Conservation (phyloP, 1,140 invertebrate genomes). For the Aphelenchoides besseyi region DNA sequence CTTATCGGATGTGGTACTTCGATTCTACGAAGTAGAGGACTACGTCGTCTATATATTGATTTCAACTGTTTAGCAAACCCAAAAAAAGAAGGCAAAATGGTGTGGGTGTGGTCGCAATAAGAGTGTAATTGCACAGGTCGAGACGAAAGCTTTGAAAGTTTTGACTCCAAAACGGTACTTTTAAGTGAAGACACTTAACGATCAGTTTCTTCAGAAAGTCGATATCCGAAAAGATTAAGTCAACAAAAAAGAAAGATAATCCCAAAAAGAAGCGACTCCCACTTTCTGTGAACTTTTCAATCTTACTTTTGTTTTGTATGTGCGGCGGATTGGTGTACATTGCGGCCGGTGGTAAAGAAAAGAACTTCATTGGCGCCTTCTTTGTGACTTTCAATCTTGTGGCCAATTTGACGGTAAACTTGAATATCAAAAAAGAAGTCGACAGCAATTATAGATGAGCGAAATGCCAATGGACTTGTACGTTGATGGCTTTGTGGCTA, state of each 20-base stretch:
- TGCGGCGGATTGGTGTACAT: conserved; percentile 60
- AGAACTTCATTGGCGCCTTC: conserved; percentile 58
- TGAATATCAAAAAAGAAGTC: no score
- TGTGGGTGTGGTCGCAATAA: conserved; percentile 29
- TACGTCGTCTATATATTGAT: conserved; percentile 12
- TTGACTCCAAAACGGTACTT: conserved; percentile 22
- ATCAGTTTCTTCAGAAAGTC: conserved; percentile 15
- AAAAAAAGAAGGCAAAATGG: conserved; percentile 10
- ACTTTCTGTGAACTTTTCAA: conserved; percentile 59
- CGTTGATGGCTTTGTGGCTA: no score
- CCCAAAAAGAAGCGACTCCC: conserved; percentile 51
- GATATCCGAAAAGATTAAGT: conserved; percentile 18
- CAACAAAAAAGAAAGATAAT: conserved; percentile 1
- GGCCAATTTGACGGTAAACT: conserved; percentile 50
- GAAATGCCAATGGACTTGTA: conserved; percentile 60
- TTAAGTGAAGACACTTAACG: neutral
- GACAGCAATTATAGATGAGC: conserved; percentile 60
- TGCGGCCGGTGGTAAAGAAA: conserved; percentile 54
- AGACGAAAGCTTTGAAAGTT: conserved; percentile 50
- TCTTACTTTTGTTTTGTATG: conserved; percentile 61
- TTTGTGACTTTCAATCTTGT: conserved; percentile 62
- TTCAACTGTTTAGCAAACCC: conserved; percentile 21
- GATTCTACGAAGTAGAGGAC: conserved; percentile 47
- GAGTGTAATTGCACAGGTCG: conserved; percentile 43
- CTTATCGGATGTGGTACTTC: conserved; percentile 59